Evolutionary conservation across 92 coral and sea anemone genomes (phyloP), one percentile per base, ranked within the genome.

Genomic region (Zoanthus sociatus): DNA sequence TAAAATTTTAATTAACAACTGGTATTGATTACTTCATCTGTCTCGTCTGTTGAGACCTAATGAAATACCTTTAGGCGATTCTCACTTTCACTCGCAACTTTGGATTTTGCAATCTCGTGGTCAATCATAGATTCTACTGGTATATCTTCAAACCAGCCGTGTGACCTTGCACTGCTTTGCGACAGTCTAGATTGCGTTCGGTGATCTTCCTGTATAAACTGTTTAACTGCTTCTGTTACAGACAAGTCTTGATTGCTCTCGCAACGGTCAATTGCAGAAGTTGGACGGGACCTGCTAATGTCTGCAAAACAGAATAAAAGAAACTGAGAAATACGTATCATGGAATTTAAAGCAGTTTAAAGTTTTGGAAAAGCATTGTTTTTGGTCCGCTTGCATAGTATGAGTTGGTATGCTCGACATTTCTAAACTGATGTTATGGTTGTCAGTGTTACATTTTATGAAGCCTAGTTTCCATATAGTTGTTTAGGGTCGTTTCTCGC

Each of bases 231-330:
- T 79, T 85, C 88, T 45, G 92, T 93, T 31, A 94, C 91, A 44
- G 91, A 84, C 15, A 94, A 90, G 15, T 94, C 92, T 21, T 89
- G 78, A 37, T 71, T 82, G 53, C 92, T 85, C 56, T 93, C 87
- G 10, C 89, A 32, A 15, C 83, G 93, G 14, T 78, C 63, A 9
- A 90, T 68, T 44, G 98, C 93, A 33, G 96, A 87, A 50, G 90
- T 83, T 30, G 98, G 96, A 10, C 98, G 96, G 20, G 96, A 94
- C 87, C 75, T 93, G 75, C 91, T 90, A 16, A 93, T 93, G 7
- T 94, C 96, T 61, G 91, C 14, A 13, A 26, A 13, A 69, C 42
- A 69, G 13, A 69, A 12, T 17, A 69, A 30, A 32, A 0, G 31
- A 8, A 20, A n/a, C 69, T 17, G 26, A n/a, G 9, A 63, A 17